Evolutionary conservation across 2,888 invertebrate genomes (phyloP).

Genomic region (Itoplectis maculator): DNA sequence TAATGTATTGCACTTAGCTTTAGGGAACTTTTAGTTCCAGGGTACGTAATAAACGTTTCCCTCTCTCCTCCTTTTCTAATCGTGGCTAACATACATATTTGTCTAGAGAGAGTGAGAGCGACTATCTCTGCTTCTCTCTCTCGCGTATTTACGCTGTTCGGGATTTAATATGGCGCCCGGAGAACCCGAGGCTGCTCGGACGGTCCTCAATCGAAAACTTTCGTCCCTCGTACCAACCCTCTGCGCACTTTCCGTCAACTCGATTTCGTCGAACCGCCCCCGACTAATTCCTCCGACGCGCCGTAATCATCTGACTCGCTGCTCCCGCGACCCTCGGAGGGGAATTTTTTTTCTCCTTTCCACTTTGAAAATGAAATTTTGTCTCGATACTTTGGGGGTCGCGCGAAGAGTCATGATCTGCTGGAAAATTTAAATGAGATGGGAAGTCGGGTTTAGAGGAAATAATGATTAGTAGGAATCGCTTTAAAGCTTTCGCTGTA

Average conservation of each 20-base stretch:
- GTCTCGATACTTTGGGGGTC: too few relatives aligned
- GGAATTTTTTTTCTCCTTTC: background rate
- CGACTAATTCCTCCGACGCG: constrained; percentile 10
- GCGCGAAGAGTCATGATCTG: too few relatives aligned
- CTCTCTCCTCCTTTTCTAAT: too few relatives aligned
- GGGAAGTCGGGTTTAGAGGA: too few relatives aligned
- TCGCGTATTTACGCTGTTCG: background rate
- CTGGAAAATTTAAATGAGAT: too few relatives aligned
- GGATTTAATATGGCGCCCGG: background rate
- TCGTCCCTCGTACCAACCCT: background rate
- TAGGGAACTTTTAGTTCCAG: too few relatives aligned
- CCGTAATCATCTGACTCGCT: background rate
- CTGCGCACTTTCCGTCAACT: constrained; percentile 24
- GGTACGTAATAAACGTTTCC: too few relatives aligned
- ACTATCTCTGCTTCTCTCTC: background rate
- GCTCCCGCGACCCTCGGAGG: background rate
- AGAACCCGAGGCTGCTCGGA: background rate
- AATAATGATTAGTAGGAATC: too few relatives aligned
- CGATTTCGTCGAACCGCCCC: constrained; percentile 39
- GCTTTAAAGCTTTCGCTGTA: too few relatives aligned
- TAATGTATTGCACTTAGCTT: too few relatives aligned
- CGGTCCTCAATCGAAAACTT: constrained; percentile 17
- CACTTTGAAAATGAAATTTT: constrained; percentile 10
- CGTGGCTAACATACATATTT: too few relatives aligned
- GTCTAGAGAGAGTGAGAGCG: too few relatives aligned